Percentiles rank a stretch among this genome's conserved stretches.
Evolutionary conservation across 2,113 vertebrate genomes (phyloP).

Genomic region (Mystacornis crossleyi): DNA sequence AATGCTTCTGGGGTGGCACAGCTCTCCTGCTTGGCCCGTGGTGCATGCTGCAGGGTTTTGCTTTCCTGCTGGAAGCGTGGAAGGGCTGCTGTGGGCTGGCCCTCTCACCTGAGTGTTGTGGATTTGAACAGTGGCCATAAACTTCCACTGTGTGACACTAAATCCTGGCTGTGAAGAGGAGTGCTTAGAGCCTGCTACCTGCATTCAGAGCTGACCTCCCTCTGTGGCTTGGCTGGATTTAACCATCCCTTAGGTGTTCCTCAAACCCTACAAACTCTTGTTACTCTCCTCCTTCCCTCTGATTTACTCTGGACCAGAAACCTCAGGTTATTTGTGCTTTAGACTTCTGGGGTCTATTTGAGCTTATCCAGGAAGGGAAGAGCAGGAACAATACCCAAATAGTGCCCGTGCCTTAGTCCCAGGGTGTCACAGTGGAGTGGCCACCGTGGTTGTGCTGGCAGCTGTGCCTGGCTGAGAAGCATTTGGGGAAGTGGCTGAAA

Average conservation of each 20-base stretch:
- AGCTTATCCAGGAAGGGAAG: not conserved
- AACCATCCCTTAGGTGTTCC: not conserved
- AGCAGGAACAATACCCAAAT: not conserved
- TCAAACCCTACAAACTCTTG: not conserved
- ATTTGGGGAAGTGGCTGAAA: not conserved
- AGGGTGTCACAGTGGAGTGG: not conserved
- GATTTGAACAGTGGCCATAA: not conserved
- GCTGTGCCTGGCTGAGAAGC: not conserved
- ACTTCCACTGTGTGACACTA: not conserved
- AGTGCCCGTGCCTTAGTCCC: not conserved
- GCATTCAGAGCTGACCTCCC: not conserved
- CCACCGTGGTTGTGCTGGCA: not conserved
- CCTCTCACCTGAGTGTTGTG: not conserved
- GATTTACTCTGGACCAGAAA: not conserved
- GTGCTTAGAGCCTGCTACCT: not conserved
- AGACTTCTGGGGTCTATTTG: not conserved
- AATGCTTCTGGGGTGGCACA: not conserved
- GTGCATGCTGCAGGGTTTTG: not conserved
- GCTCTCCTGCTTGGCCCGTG: not conserved
- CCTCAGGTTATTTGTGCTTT: not conserved
- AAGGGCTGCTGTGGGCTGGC: not conserved
- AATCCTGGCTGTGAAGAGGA: not conserved
- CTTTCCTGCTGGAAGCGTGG: not conserved
- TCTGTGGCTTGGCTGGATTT: not conserved
- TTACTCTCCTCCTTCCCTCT: not conserved